Percentiles rank a stretch among this genome's conserved stretches.
phyloP scores from a whole-genome alignment of 2,888 invertebrate species.

The Serripes groenlandicus region DNA sequence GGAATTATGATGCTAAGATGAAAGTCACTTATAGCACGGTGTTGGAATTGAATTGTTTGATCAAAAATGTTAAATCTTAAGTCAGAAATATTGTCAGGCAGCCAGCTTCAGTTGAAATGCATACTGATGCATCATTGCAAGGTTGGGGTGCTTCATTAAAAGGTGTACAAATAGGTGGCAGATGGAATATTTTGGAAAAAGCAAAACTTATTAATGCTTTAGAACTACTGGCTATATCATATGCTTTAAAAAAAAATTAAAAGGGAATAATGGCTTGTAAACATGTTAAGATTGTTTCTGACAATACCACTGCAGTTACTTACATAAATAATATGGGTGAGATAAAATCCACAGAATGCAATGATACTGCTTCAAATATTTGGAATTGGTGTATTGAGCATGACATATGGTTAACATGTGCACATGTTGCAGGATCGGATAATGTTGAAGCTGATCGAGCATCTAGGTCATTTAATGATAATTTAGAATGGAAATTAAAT shows the following conservation, averaged over 20 bases:
- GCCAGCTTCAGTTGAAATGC: neutral
- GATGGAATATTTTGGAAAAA: slow-evolving; percentile 41
- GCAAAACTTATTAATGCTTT: slow-evolving; percentile 48
- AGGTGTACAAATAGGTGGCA: neutral
- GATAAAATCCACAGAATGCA: neutral
- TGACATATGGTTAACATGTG: slow-evolving; percentile 23
- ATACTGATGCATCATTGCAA: neutral
- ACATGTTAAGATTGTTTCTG: slow-evolving; percentile 42
- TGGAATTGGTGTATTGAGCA: slow-evolving; percentile 23
- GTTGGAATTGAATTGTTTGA: neutral
- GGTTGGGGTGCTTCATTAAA: neutral
- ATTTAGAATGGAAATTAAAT: slow-evolving; percentile 31
- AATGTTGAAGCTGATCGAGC: slow-evolving; percentile 19
- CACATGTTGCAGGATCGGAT: slow-evolving; percentile 26
- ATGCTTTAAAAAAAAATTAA: slow-evolving; percentile 35
- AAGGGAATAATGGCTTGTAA: slow-evolving; percentile 1
- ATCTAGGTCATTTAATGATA: slow-evolving; percentile 30
- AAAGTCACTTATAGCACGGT: neutral
- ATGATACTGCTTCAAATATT: slow-evolving; percentile 10
- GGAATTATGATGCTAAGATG: neutral
- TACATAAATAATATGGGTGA: slow-evolving; percentile 51
- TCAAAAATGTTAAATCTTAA: too few relatives aligned
- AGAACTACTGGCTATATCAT: slow-evolving; percentile 42
- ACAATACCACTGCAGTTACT: slow-evolving; percentile 45
- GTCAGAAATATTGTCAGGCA: too few relatives aligned